Evolutionary conservation across 2,113 vertebrate genomes (phyloP).

Genomic region (Zapus hudsonius): DNA sequence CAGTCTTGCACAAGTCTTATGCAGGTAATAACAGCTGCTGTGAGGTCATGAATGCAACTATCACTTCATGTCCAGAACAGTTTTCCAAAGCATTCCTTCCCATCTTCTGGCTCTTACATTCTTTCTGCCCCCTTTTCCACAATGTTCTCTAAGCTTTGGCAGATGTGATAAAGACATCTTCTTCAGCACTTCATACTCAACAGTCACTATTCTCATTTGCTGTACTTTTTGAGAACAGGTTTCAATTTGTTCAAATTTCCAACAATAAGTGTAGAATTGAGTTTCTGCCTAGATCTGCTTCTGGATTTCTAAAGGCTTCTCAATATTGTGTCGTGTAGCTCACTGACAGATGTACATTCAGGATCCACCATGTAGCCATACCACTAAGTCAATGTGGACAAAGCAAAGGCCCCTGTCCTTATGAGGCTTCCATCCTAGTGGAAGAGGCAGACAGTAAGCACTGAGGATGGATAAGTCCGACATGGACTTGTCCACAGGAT

Average conservation of each 20-base stretch:
- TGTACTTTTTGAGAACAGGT: neutral
- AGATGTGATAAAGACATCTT: no score
- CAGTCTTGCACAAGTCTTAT: no score
- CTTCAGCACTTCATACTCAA: no score
- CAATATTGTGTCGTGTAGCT: neutral
- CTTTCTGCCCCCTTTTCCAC: no score
- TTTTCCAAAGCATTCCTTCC: no score
- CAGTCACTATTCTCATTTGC: neutral
- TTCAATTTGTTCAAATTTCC: neutral
- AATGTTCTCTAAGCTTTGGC: no score
- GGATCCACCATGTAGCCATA: neutral
- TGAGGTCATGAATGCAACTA: no score
- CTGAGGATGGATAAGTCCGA: no score
- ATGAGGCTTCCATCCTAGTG: fast-evolving
- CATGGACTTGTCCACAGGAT: neutral
- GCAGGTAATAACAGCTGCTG: no score
- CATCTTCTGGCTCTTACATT: no score
- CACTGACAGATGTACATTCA: neutral
- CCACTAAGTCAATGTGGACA: neutral
- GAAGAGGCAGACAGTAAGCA: fast-evolving
- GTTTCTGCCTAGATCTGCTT: neutral
- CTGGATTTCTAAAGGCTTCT: neutral
- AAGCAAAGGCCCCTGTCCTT: no score
- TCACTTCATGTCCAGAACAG: no score
- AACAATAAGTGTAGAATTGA: neutral